phyloP scores from a whole-genome alignment of 2,113 vertebrate genomes.

The Sterna hirundo region DNA sequence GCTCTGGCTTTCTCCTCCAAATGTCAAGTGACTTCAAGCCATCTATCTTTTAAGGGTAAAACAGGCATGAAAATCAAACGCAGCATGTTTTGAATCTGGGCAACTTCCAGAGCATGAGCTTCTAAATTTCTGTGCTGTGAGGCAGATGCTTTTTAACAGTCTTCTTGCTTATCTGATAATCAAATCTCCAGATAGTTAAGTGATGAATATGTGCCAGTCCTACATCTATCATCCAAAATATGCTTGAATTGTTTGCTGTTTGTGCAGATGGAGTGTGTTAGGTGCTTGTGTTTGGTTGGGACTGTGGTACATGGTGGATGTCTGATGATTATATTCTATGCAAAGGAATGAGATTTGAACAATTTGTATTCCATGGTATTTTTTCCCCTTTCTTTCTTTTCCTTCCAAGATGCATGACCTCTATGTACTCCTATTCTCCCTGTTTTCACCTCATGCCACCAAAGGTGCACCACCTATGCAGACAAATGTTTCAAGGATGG shows the following conservation, averaged over 20 bases:
- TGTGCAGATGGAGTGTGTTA: not conserved
- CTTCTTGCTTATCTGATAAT: not conserved
- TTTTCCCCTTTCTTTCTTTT: not conserved
- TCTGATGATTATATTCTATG: not conserved
- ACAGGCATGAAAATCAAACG: not conserved
- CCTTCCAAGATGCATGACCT: not conserved
- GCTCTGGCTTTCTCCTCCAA: conserved; percentile 19
- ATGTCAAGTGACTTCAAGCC: conserved; percentile 3
- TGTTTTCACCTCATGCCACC: not conserved
- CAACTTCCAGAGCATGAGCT: not conserved
- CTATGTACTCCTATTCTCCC: not conserved
- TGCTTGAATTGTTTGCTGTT: not conserved
- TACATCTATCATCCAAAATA: not conserved
- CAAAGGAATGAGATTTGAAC: not conserved
- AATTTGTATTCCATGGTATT: not conserved
- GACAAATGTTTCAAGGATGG: not conserved
- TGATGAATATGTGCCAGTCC: not conserved
- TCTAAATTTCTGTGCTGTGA: not conserved
- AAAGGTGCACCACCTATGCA: not conserved
- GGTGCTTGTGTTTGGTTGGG: not conserved
- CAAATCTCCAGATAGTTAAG: not conserved
- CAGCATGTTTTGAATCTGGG: not conserved
- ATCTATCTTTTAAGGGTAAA: not conserved
- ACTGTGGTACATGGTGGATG: not conserved
- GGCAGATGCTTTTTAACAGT: not conserved